These are phyloP conservation scores for Pica pica DNA, from an alignment of 2,113 vertebrate genomes.

Conservation along the genomic window DNA sequence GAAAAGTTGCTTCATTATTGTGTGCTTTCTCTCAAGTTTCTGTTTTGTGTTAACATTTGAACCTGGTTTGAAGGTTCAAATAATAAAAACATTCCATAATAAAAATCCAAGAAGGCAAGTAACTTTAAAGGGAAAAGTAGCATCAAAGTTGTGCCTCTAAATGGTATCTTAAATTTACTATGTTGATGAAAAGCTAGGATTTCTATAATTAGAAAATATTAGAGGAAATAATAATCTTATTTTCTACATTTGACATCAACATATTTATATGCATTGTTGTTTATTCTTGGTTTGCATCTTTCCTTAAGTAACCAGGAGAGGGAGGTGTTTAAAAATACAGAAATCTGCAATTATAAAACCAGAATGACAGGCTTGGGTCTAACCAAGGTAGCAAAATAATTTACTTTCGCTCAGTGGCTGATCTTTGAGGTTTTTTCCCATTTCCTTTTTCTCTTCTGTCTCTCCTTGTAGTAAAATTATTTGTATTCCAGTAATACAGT, in stretches of 20 bases:
- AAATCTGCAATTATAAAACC: conserved; percentile 18
- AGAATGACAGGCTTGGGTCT: not conserved
- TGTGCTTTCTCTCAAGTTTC: not conserved
- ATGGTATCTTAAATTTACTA: not conserved
- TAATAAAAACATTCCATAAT: not conserved
- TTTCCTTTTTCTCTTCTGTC: not conserved
- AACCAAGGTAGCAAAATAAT: not conserved
- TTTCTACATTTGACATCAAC: not conserved
- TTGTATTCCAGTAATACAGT: not conserved
- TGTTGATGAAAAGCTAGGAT: not conserved
- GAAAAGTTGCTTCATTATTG: not conserved
- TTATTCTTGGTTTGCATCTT: not conserved
- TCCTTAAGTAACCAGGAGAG: conserved; percentile 3
- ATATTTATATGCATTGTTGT: not conserved
- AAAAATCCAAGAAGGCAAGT: not conserved
- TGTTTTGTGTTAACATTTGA: not conserved
- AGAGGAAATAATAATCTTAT: not conserved
- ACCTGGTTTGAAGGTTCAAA: not conserved
- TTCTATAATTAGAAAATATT: not conserved
- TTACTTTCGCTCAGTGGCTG: not conserved
- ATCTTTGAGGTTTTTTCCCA: not conserved
- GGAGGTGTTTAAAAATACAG: conserved; percentile 11
- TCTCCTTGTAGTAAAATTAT: not conserved
- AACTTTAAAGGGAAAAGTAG: not conserved
- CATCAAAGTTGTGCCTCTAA: not conserved